Evolutionary conservation across 1,140 invertebrate species (phyloP).

Genomic region (Sinonovacula constricta): DNA sequence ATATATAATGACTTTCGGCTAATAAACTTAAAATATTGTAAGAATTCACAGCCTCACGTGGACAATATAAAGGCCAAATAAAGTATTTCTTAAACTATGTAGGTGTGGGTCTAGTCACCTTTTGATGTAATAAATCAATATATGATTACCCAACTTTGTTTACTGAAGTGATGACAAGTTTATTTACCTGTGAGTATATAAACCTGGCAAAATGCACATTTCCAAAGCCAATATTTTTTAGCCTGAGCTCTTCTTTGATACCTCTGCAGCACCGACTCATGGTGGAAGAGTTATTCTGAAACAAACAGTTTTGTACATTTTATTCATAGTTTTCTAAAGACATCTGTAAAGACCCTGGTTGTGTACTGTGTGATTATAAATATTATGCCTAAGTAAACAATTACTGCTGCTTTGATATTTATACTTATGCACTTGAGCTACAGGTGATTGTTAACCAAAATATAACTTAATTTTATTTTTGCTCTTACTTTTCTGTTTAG

Average conservation of each 20-base stretch:
- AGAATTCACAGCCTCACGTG: not conserved
- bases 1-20: not conserved
- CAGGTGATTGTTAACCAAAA: too few relatives aligned
- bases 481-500: too few relatives aligned
- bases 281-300: too few relatives aligned
- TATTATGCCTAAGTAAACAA: too few relatives aligned
- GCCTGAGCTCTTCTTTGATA: constrained; percentile 40
- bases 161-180: not conserved
- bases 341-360: too few relatives aligned
- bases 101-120: not conserved
- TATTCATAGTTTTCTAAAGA: too few relatives aligned
- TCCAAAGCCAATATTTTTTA: constrained; percentile 52
- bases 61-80: not conserved
- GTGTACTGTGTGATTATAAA: too few relatives aligned
- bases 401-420: too few relatives aligned
- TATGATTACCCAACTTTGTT: not conserved
- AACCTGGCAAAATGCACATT: constrained; percentile 56
- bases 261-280: constrained; percentile 34
- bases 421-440: too few relatives aligned
- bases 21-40: not conserved
- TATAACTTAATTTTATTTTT: too few relatives aligned
- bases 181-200: constrained; percentile 47
- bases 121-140: not conserved
- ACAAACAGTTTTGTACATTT: too few relatives aligned
- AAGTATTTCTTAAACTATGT: not conserved